Evolutionary conservation across 1,140 invertebrate genomes (phyloP).

Genomic region (Acromyrmex charruanus): DNA sequence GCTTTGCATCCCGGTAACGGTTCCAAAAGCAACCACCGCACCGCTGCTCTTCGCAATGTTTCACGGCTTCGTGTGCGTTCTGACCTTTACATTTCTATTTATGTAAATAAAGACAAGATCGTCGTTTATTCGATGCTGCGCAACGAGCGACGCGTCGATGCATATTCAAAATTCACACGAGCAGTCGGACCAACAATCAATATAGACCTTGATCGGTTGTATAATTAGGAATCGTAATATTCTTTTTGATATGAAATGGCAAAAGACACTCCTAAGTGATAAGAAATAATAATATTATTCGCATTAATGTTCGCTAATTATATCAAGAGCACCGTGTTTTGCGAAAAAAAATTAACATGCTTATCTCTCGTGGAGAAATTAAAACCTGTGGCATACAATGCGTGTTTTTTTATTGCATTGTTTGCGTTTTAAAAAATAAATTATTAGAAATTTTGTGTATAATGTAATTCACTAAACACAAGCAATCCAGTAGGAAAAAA

Average conservation of each 20-base stretch:
- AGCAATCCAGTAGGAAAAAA: too few relatives aligned
- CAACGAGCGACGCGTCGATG: constrained; percentile 17
- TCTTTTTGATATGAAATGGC: neutral
- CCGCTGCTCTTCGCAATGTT: constrained; percentile 9
- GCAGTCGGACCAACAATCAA: neutral
- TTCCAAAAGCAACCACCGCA: constrained; percentile 20
- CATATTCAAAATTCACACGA: constrained; percentile 36
- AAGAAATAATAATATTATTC: neutral
- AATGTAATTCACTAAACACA: too few relatives aligned
- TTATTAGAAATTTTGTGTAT: too few relatives aligned
- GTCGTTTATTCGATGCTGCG: neutral
- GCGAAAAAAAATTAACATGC: neutral
- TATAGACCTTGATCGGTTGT: neutral
- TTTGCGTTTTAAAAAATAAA: too few relatives aligned
- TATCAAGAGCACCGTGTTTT: neutral
- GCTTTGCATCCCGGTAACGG: constrained; percentile 71
- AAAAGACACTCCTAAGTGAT: neutral
- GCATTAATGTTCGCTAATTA: neutral
- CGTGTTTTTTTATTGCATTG: too few relatives aligned
- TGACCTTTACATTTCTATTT: constrained; percentile 38
- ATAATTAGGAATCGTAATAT: neutral
- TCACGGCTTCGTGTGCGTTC: neutral
- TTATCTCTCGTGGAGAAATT: neutral
- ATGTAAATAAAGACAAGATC: constrained; percentile 61
- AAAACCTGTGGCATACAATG: too few relatives aligned